phyloP scores from a whole-genome alignment of 2,113 vertebrate species.

The Notiomystis cincta region DNA sequence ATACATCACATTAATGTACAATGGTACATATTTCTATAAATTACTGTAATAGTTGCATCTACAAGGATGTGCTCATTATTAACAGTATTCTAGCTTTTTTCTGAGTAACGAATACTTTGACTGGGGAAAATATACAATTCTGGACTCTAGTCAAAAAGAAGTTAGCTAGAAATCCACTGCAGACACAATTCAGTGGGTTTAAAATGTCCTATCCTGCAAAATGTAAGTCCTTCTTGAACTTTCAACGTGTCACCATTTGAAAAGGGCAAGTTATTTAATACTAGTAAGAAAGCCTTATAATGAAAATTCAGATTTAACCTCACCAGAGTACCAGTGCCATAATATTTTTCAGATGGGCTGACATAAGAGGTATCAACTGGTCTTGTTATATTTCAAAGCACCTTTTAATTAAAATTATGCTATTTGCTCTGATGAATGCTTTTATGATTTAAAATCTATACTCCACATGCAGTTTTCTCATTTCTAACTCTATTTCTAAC shows the following conservation, averaged over 20 bases:
- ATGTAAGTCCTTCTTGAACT: neutral
- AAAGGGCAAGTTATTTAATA: slow-evolving; percentile 21
- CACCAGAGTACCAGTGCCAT: neutral
- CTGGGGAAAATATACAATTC: neutral
- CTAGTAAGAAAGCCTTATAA: neutral
- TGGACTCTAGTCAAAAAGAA: neutral
- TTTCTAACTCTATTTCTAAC: neutral
- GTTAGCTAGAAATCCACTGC: neutral
- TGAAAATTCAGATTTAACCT: slow-evolving; percentile 5
- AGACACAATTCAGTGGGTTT: neutral
- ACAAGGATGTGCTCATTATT: neutral
- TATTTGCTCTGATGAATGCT: neutral
- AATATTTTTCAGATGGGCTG: neutral
- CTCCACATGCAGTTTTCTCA: neutral
- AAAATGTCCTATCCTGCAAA: neutral
- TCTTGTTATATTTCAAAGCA: neutral
- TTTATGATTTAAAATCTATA: neutral
- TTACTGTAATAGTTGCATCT: neutral
- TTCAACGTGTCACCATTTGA: neutral
- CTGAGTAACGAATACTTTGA: neutral
- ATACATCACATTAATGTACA: neutral
- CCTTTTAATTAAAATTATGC: neutral
- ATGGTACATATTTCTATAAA: neutral
- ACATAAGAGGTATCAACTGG: neutral
- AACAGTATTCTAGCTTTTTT: neutral